These are phyloP conservation scores for Eucidaris tribuloides DNA, from an alignment of 35 echinoderm and acorn worm genomes.

Conservation along the genomic window DNA sequence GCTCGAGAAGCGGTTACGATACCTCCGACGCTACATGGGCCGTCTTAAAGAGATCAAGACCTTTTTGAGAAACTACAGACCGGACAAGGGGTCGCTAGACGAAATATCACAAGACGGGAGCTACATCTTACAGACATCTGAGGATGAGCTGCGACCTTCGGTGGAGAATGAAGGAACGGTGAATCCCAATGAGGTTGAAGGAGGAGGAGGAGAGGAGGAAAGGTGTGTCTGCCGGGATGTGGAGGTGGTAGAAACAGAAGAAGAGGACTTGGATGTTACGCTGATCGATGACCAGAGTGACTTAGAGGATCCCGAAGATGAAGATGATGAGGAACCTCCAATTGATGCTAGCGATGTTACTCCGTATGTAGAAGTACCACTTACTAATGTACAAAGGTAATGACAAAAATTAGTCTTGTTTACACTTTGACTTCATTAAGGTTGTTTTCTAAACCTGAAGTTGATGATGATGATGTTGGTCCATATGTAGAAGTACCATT, in stretches of 20 bases:
- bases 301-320: constrained; percentile 15
- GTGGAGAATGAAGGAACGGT: neutral
- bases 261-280: neutral
- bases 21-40: constrained; percentile 44
- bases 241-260: constrained; percentile 9
- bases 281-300: neutral
- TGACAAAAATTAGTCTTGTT: no score
- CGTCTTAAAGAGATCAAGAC: constrained; percentile 63
- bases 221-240: constrained; percentile 60
- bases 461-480: no score
- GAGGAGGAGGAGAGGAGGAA: neutral
- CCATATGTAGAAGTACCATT: no score
- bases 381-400: no score
- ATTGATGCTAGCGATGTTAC: no score
- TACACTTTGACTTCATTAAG: no score
- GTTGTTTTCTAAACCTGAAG: no score
- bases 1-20: constrained; percentile 43
- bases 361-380: no score
- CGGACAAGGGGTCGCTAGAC: neutral
- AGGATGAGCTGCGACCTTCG: neutral
- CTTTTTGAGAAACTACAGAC: constrained; percentile 51
- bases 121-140: neutral
- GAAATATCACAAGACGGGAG: neutral
- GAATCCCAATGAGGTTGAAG: neutral
- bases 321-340: constrained; percentile 11